Base-by-base conservation (phyloP, 2,888 invertebrate species). In the Drosophila buzzatii region DNA sequence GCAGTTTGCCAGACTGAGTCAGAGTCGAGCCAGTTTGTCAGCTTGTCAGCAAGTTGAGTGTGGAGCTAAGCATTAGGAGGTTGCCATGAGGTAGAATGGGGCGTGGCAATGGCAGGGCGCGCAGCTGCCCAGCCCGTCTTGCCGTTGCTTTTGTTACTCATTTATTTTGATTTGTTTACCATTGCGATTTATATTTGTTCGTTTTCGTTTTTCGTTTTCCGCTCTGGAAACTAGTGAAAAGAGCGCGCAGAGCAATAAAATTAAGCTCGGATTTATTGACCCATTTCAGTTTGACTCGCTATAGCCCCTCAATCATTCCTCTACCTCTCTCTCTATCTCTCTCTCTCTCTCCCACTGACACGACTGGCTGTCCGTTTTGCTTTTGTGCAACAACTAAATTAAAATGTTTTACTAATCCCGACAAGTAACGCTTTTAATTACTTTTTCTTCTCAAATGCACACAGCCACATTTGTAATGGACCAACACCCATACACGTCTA, bases 121-220 rank as follows among this genome's bases (percentile, higher is more conserved):
- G 62, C 14, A 27, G 41, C 62, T 60, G 75, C 66, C 70, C 33
- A 33, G 49, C 18, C 49, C 37, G 23, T 35, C 35, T n/a, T 72
- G 55, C 71, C 42, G 33, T 56, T 70, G 79, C 88, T 76, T 88
- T 87, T 90, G 90, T 88, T 90, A 86, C 86, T 87, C 86, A 90
- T 87, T 87, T 87, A 90, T 87, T 87, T 90, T 87, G 90, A 87
- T 87, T 87, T 87, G 86, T 87, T 87, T 87, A 90, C 89, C 74
- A 87, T 90, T 87, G 82, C 86, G 89, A 87, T 88, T 87, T 87
- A 90, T 87, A 89, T 89, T 87, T 85, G 73, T 87, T 80, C 87
- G 79, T 69, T 71, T 80, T 80, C 60, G 62, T 51, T 63, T 45
- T 27, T 31, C 58, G 53, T 41, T 42, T 39, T 42, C 14, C 55